phyloP scores from a whole-genome alignment of 2,888 invertebrate species.

The Nephrotoma flavescens region DNA sequence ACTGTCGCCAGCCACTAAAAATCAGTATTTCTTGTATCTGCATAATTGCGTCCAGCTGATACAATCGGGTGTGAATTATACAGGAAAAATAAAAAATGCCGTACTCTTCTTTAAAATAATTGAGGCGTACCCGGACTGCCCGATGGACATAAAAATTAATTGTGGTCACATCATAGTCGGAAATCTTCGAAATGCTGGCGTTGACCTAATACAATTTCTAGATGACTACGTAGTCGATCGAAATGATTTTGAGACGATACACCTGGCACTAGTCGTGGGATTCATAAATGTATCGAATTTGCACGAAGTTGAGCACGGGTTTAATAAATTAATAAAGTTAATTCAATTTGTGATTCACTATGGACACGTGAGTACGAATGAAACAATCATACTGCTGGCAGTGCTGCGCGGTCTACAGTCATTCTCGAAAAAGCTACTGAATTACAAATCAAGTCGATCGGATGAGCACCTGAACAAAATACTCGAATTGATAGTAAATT shows the following conservation, averaged over 20 bases:
- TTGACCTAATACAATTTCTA: not conserved
- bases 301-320: conserved; percentile 16
- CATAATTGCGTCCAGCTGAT: conserved; percentile 32
- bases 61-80: conserved; percentile 21
- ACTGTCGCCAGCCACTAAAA: conserved; percentile 26
- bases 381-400: conserved; percentile 22
- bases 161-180: conserved; percentile 37
- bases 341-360: conserved; percentile 16
- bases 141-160: conserved; percentile 50
- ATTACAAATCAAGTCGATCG: not conserved
- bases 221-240: conserved; percentile 8
- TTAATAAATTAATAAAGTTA: conserved; percentile 16
- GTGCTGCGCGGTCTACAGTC: conserved; percentile 20
- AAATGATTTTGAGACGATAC: conserved; percentile 10
- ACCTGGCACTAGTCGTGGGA: conserved; percentile 22
- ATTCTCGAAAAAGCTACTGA: conserved; percentile 15
- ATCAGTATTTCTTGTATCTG: conserved; percentile 25
- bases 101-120: not conserved
- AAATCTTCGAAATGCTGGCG: not conserved
- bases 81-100: not conserved
- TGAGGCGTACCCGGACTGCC: conserved; percentile 33
- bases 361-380: conserved; percentile 17
- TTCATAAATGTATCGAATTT: conserved; percentile 21
- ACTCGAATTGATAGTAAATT: not conserved
- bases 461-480: not conserved